Percentiles rank a stretch among this genome's conserved stretches.
Evolutionary conservation across 1,140 invertebrate genomes (phyloP).

Genomic region (Caenorhabditis brenneri): DNA sequence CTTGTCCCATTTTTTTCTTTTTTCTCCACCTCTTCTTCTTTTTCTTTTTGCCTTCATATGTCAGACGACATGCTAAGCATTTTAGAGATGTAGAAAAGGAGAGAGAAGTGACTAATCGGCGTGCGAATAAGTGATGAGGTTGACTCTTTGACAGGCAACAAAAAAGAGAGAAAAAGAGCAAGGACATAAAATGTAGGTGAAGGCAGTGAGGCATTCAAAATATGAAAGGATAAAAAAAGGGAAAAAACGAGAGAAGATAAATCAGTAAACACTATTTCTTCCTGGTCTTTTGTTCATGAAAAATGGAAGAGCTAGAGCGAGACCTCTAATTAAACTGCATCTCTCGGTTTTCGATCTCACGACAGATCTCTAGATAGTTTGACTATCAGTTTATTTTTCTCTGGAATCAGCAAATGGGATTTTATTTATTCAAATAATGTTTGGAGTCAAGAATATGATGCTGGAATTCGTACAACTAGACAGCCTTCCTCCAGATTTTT

Average conservation of each 20-base stretch:
- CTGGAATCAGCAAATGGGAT: too few relatives aligned
- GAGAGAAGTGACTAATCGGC: slow-evolving; percentile 29
- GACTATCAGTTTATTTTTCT: too few relatives aligned
- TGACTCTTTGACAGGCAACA: neutral
- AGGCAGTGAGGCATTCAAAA: neutral
- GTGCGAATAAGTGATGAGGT: slow-evolving; percentile 37
- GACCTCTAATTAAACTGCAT: too few relatives aligned
- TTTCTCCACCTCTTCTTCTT: neutral
- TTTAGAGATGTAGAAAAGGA: neutral
- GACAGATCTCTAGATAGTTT: too few relatives aligned
- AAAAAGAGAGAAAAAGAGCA: neutral
- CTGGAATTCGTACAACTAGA: too few relatives aligned
- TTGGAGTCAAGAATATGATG: too few relatives aligned
- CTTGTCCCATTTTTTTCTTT: slow-evolving; percentile 3
- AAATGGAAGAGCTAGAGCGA: too few relatives aligned
- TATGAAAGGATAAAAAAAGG: neutral
- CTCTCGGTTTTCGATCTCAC: too few relatives aligned
- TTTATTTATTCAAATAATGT: too few relatives aligned
- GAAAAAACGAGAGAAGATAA: neutral
- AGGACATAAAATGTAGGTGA: slow-evolving; percentile 27
- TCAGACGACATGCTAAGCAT: neutral
- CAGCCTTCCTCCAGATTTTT: too few relatives aligned
- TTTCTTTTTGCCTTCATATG: neutral
- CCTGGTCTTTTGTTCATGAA: neutral
- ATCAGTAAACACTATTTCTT: neutral